Evolutionary conservation across 2,113 vertebrate species (phyloP).

Genomic region (Tragelaphus strepsiceros): DNA sequence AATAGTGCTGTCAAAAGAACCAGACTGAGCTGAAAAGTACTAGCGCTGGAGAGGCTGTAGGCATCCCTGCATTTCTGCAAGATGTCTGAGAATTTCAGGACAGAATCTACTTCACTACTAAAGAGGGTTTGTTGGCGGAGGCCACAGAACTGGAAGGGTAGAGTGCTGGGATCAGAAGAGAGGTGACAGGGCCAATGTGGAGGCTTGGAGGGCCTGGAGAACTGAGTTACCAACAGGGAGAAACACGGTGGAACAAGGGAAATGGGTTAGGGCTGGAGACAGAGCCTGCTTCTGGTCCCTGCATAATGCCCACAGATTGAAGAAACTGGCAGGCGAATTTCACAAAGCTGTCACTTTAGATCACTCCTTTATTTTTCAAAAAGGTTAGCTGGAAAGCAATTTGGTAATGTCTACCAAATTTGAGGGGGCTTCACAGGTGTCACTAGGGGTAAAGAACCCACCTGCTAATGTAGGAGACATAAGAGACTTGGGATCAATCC

Average conservation of each 20-base stretch:
- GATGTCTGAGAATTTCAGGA: background rate
- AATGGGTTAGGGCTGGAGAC: background rate
- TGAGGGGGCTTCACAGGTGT: background rate
- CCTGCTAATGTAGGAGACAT: background rate
- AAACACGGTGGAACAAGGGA: background rate
- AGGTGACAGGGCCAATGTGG: background rate
- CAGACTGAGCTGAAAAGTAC: background rate
- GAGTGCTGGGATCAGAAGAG: background rate
- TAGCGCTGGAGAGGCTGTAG: background rate
- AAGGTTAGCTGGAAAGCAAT: conserved; percentile 9
- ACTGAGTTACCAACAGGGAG: background rate
- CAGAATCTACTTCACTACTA: background rate
- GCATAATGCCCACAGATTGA: background rate
- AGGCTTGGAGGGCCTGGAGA: background rate
- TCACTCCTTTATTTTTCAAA: conserved; percentile 20
- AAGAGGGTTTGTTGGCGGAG: background rate
- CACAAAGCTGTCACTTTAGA: background rate
- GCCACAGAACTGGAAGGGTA: background rate
- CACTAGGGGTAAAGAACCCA: background rate
- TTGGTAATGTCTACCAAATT: conserved; percentile 27
- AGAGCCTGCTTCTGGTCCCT: background rate
- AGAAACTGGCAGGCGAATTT: background rate
- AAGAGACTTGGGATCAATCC: background rate
- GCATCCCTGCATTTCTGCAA: background rate
- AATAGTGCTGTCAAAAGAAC: background rate